Base-by-base conservation (phyloP, 2,888 invertebrate genomes). In the Bellardia bayeri region DNA sequence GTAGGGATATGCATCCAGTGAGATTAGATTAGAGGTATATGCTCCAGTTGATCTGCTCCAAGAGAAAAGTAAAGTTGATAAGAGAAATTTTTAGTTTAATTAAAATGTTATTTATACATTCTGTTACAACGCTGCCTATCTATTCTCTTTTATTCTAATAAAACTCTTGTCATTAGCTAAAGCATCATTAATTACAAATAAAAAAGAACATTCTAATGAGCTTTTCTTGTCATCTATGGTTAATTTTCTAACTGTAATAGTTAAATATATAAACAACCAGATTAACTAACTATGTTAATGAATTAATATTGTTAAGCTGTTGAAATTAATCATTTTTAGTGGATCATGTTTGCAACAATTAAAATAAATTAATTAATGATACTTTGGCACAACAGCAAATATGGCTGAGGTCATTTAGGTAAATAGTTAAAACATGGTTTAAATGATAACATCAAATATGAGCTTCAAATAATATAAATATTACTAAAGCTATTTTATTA, bases 111-210 rank as follows among this genome's bases (percentile, higher is more conserved):
- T 33, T 1, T 5, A 33, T 51, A 14, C 51, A 56, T 56, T 56
- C 56, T 23, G 23, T 56, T 56, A 56, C 23, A 23, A 11, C 14
- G 9, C 56, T 56, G 16, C 0, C 23, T 23, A 23, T 51, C 23
- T 23, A 23, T 51, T 51, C 51, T 51, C 56, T 11, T 23, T 9
- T 56, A 56, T 16, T 23, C 8, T 9, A 7, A 23, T 56, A 56
- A 56, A 56, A 23, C 23, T 56, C 56, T 56, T 23, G 23, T 56
- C 56, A 56, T 56, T 56, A n/a, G 9, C 51, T 54, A n/a, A n/a
- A 54, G n/a, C 51, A 14, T 54, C 23, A 56, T 56, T 56, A 56
- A 56, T 9, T 56, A 23, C 16, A 23, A 56, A 56, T 23, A 9
- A 11, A 23, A 56, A 8, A 56, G 11, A 56, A 56, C 56, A 56